Evolutionary conservation across 2,113 vertebrate species (phyloP), one percentile per base, ranked within the genome.

Genomic region (Passer domesticus): DNA sequence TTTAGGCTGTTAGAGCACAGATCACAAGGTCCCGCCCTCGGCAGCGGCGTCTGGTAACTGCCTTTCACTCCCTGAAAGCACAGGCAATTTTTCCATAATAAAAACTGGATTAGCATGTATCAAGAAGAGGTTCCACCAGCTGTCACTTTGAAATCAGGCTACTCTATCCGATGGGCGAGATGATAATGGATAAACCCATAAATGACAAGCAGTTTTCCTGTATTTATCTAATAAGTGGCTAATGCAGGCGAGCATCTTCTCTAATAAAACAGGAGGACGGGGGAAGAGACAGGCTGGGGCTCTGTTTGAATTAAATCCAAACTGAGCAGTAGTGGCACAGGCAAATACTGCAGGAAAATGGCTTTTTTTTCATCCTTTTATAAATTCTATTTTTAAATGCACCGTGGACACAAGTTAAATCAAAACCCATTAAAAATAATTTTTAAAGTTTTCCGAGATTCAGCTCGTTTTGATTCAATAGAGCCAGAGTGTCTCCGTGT

Each of bases 101-200:
- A 99, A 99, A 99, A 99, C 98, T 99, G 99, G 99, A 99, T 99
- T 99, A 99, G 98, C 97, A 98, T 98, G 98, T 99, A 99, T 99
- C 99, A 98, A 97, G 98, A 98, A 98, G 98, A 98, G 98, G 98
- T 98, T 97, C 98, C 98, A 97, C 99, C 99, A 99, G 99, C 99
- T 99, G 99, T 99, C 99, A 98, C 98, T 97, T 98, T 98, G 98
- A 99, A 99, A 99, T 98, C 97, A 98, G 98, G 98, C 98, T 98
- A 98, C 98, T 98, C 98, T 98, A 97, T 96, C 98, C 96, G 94
- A 95, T 94, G 98, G 97, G 98, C 97, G 97, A 95, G 96, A 98
- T 98, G 98, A 98, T 98, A 98, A 98, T 98, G 98, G 98, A 97
- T 98, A 98, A 98, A 98, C 98, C 97, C 97, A 97, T 98, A 99